Evolutionary conservation across 2,888 invertebrate genomes (phyloP), one percentile per base, ranked within the genome.

Genomic region (Athalia rosae): DNA sequence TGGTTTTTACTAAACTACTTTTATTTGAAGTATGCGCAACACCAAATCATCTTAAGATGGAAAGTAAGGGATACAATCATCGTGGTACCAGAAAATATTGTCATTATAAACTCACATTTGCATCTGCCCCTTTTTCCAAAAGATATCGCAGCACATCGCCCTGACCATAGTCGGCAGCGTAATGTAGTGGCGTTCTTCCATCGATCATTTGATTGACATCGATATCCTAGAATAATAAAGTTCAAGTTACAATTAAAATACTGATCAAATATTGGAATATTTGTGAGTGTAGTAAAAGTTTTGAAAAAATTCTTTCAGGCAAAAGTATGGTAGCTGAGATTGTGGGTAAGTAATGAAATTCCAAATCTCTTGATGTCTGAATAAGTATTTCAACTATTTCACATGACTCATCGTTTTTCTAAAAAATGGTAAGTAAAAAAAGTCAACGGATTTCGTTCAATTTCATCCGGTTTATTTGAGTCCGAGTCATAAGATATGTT

Each of bases 91-190:
- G 45, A 9, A 41, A 45, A 9, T 43, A n/a, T 45, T 48, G 2
- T 48, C 13, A 2, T n/a, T 1, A 9, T 15, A 13, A 50, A 91
- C 94, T 94, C 92, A 98, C 98, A 93, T 99, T 97, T 8, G 98
- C 95, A 91, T 98, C 94, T 66, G 98, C 98, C 82, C 98, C 99
- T 90, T 95, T 95, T 71, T 94, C 93, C 82, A 99, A 91, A 81
- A 99, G 92, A 90, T 96, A 98, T 88, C 95, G 93, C 81, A 99
- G 93, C 41, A 99, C 96, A 86, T 95, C 95, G 76, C 93, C 92
- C 89, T 99, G 99, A 0, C 99, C 99, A 91, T 98, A 99, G 91
- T 99, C 99, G 28, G 99, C 98, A 53, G 99, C 99, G 91, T 97
- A 97, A 88, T 98, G 95, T 77, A 99, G 92, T 11, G 97, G 97